Base-by-base conservation (phyloP, 1,140 invertebrate genomes). In the Bicyclus anynana region DNA sequence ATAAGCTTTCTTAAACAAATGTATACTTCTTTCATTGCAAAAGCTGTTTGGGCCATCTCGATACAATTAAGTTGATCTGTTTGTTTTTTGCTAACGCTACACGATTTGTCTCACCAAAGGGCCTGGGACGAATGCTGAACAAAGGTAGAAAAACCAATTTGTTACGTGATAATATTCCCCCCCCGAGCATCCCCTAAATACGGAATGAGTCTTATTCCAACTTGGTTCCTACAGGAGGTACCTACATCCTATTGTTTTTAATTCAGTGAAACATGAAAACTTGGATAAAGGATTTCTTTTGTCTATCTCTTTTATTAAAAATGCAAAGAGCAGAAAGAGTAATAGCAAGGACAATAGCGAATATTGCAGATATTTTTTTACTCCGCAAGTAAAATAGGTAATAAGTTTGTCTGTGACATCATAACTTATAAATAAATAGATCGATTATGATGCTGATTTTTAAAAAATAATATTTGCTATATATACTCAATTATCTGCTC, bases 121-220 rank as follows among this genome's bases (percentile, higher is more conserved):
- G 67, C 71, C 64, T 67, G 71, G 69, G 70, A 64, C 74, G 67
- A 65, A 66, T 65, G 65, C 65, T 73, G 79, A 85, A 87, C 82
- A 87, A 87, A 85, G 80, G 80, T 82, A 84, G 75, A 74, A 81
- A 84, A 87, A 87, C 84, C 84, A 85, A 87, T 87, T 87, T 87
- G 82, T 84, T 85, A 85, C 84, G 84, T 87, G 84, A 85, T 85
- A 85, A 87, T 87, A 87, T 87, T 75, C 72, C 75, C 65, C 72
- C 57, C 33, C 50, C 50, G 35, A 46, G 51, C 26, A 52, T 26
- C 57, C 63, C 64, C 48, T 58, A 53, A 51, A 68, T 62, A 68
- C 65, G 56, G 74, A 75, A 79, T 77, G 70, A 77, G 71, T 69
- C 69, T 75, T 74, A 75, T 78, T 79, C 67, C 67, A 72, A 65